Evolutionary conservation across 2,888 invertebrate genomes (phyloP), one percentile per base, ranked within the genome.

Genomic region (Alloplasta piceator): DNA sequence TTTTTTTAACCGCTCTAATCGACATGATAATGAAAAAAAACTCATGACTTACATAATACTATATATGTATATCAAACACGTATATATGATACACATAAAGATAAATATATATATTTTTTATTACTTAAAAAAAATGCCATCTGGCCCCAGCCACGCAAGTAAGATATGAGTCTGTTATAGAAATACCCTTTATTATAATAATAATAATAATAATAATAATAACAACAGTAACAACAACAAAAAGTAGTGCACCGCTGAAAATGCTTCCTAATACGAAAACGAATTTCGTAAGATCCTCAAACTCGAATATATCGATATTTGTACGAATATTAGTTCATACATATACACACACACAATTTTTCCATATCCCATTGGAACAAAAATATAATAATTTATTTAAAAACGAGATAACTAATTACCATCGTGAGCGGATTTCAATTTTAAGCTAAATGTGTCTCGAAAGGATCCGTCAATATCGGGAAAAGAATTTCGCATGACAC

Each of bases 111-210:
- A 86, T 87, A 88, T 89, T 86, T 89, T 88, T 88, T 88, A 86
- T 86, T 87, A 87, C 86, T 86, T 84, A 82, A 82, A n/a, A 82
- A 67, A 66, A 81, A 71, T 77, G 84, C 83, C 80, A 84, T 87
- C 88, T 89, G 88, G 89, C 87, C 89, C 87, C 86, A 60, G 86
- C 86, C 87, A 86, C 86, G 82, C 77, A 79, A 82, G 83, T 85
- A 85, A 82, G 52, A 81, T 86, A 83, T 86, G 86, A 84, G 77
- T 68, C 50, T 70, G 61, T 85, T 78, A 78, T 61, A 63, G 75
- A 73, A 83, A 82, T 84, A 85, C 63, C 64, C 82, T 16, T 77
- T 63, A 85, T 86, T 80, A 82, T 38, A 75, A 84, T 84, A 85
- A 82, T 85, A 82, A 79, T 52, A 41, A 58, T 26, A 75, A 80